Conservation (phyloP, 2,797 vertebrate species). For the Tolypeutes matacus region DNA sequence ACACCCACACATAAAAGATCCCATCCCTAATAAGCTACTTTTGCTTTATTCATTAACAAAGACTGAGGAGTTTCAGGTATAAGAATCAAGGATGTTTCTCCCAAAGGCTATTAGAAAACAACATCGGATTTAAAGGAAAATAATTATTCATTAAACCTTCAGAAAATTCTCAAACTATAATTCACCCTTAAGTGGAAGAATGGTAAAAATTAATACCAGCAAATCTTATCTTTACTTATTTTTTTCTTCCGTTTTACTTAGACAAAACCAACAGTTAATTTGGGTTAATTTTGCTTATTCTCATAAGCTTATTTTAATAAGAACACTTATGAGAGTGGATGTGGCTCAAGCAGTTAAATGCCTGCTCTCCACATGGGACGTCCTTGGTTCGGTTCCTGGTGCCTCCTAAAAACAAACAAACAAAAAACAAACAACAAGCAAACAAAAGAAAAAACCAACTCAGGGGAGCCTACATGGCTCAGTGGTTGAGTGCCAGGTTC, state of each 20-base stretch:
- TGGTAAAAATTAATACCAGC: not conserved
- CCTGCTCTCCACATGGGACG: too few relatives aligned
- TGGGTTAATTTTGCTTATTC: not conserved
- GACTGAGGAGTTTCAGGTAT: not conserved
- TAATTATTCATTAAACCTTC: constrained; percentile 8
- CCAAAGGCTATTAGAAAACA: not conserved
- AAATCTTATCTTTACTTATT: constrained; percentile 7
- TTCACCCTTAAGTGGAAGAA: not conserved
- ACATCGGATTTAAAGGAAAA: constrained; percentile 18
- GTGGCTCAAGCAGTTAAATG: too few relatives aligned
- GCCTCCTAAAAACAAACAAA: too few relatives aligned
- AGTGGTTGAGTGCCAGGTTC: too few relatives aligned
- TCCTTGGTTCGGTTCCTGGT: too few relatives aligned
- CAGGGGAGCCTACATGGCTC: too few relatives aligned
- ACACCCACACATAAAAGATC: not conserved
- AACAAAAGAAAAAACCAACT: too few relatives aligned
- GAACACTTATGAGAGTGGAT: too few relatives aligned
- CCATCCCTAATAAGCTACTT: not conserved
- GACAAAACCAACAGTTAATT: not conserved
- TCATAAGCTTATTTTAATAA: too few relatives aligned
- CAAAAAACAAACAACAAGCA: too few relatives aligned
- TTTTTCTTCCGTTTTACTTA: not conserved
- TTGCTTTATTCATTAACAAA: not conserved
- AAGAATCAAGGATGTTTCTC: not conserved
- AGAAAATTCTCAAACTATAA: constrained; percentile 5